phyloP scores from a whole-genome alignment of 2,888 invertebrate genomes.

The Chrysina gloriosa region DNA sequence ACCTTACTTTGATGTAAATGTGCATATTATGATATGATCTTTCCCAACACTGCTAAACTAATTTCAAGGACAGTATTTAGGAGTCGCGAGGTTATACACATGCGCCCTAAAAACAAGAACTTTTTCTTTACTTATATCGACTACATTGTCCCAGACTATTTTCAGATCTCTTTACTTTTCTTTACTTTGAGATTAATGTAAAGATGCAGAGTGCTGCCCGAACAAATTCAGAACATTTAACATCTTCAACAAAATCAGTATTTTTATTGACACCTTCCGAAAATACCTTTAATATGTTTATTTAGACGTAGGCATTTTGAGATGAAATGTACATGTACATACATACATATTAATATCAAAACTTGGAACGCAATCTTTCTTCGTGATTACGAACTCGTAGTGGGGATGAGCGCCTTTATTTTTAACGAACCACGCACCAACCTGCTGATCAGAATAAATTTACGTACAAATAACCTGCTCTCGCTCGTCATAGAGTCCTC shows the following conservation, averaged over 20 bases:
- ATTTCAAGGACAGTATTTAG: slow-evolving; percentile 33
- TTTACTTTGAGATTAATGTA: not conserved
- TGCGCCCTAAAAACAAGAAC: slow-evolving; percentile 32
- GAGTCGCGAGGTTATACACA: slow-evolving; percentile 32
- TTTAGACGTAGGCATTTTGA: too few species aligned
- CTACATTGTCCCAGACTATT: not conserved
- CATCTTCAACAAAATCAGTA: too few species aligned
- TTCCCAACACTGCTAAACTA: slow-evolving; percentile 7
- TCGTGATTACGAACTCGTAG: not conserved
- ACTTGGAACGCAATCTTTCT: not conserved
- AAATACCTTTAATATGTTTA: too few species aligned
- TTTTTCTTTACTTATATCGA: too few species aligned
- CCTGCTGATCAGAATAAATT: slow-evolving; percentile 15
- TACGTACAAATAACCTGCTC: slow-evolving; percentile 2
- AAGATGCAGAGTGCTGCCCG: too few species aligned
- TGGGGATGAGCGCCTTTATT: slow-evolving; percentile 26
- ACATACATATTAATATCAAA: not conserved
- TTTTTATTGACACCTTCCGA: too few species aligned
- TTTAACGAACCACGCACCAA: slow-evolving; percentile 24
- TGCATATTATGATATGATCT: too few species aligned
- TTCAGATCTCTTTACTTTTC: not conserved
- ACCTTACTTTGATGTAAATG: too few species aligned
- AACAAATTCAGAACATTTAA: too few species aligned
- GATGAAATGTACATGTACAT: not conserved
- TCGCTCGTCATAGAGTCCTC: too few species aligned